phyloP scores from a whole-genome alignment of 2,113 vertebrate species.

The Henicopernis longicauda region DNA sequence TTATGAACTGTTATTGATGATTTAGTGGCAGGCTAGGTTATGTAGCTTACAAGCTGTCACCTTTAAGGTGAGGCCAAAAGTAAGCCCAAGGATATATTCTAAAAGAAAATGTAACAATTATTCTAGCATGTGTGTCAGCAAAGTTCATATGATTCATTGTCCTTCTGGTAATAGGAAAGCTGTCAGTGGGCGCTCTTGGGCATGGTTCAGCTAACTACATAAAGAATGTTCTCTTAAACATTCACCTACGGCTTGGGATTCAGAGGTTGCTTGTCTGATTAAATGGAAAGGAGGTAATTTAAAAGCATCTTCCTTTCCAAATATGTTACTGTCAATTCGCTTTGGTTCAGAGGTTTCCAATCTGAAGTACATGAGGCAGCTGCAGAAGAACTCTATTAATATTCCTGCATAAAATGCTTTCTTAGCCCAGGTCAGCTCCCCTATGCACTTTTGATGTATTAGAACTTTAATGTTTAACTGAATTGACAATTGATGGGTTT shows the following conservation, averaged over 20 bases:
- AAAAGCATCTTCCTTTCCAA: slow-evolving; percentile 64
- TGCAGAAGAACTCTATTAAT: slow-evolving; percentile 43
- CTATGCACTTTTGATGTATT: slow-evolving; percentile 58
- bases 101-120: slow-evolving; percentile 69
- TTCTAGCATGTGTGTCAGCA: slow-evolving; percentile 61
- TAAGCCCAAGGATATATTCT: slow-evolving; percentile 50
- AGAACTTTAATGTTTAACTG: slow-evolving; percentile 45
- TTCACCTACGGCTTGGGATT: slow-evolving; percentile 63
- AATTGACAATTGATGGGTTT: slow-evolving; percentile 52
- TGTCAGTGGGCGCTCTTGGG: slow-evolving; percentile 64
- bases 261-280: slow-evolving; percentile 64
- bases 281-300: slow-evolving; percentile 67
- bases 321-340: slow-evolving; percentile 64
- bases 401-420: slow-evolving; percentile 45
- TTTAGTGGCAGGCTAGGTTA: slow-evolving; percentile 57
- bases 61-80: slow-evolving; percentile 65
- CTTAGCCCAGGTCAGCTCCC: slow-evolving; percentile 58
- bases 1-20: slow-evolving; percentile 56
- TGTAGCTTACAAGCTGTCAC: slow-evolving; percentile 59
- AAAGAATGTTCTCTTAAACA: slow-evolving; percentile 60
- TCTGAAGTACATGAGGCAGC: slow-evolving; percentile 47
- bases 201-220: slow-evolving; percentile 61
- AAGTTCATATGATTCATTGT: slow-evolving; percentile 68
- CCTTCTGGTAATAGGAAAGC: slow-evolving; percentile 69
- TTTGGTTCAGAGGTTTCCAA: slow-evolving; percentile 63